Conservation (phyloP, 92 coral and sea anemone species). For the Porites lobata region DNA sequence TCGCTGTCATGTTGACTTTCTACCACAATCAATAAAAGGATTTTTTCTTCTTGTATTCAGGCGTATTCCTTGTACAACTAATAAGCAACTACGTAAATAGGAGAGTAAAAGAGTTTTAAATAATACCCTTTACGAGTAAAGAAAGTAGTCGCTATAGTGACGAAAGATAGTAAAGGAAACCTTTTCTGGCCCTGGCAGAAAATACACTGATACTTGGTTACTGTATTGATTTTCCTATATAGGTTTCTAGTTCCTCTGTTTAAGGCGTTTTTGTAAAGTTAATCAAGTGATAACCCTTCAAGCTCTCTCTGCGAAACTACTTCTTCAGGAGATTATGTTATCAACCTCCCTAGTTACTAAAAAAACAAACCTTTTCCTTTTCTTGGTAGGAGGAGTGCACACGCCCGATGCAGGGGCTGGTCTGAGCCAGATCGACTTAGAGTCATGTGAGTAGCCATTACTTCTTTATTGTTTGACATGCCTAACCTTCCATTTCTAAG, state of each 20-base stretch:
- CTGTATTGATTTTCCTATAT: no score
- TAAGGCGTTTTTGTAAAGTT: no score
- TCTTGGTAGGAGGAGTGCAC: conserved; percentile 34
- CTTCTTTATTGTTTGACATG: background rate
- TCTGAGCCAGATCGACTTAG: conserved; percentile 92
- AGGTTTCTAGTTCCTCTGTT: no score
- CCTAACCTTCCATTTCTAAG: background rate
- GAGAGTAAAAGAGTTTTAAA: no score
- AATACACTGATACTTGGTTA: no score
- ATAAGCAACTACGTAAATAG: background rate
- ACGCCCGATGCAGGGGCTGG: conserved; percentile 89
- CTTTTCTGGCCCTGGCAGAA: no score
- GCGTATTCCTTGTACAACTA: background rate
- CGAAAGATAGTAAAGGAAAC: no score
- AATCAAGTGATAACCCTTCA: no score
- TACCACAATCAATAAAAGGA: background rate
- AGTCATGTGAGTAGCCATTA: conserved; percentile 73
- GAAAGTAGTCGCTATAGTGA: no score
- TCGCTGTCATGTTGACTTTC: background rate
- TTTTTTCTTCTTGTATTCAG: background rate
- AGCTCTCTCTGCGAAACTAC: no score
- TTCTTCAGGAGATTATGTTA: no score
- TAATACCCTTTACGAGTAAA: no score
- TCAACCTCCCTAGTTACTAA: background rate
- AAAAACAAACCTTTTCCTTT: background rate